Percentiles rank a stretch among this genome's conserved stretches.
These are phyloP conservation scores for Hedya salicella DNA, from an alignment of 2,888 invertebrate genomes.

Conservation along the genomic window DNA sequence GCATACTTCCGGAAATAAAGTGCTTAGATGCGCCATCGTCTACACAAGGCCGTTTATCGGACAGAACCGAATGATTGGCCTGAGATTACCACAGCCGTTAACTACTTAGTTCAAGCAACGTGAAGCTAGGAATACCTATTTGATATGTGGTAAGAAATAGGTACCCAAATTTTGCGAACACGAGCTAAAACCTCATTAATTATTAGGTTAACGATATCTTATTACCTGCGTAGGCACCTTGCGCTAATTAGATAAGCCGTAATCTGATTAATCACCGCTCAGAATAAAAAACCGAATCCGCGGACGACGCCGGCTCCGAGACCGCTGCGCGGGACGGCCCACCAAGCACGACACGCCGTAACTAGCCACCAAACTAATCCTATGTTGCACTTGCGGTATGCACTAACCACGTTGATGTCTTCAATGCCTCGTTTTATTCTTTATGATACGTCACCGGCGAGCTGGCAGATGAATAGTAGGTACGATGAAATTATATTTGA, in stretches of 20 bases:
- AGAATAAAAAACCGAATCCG: constrained; percentile 10
- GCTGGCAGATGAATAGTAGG: background rate
- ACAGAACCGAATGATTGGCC: too few species aligned
- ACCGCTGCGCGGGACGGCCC: background rate
- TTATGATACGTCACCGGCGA: background rate
- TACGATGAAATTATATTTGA: background rate
- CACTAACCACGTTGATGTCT: too few species aligned
- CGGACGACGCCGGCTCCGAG: background rate
- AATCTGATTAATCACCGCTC: constrained; percentile 36
- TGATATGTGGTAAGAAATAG: background rate
- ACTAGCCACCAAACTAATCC: background rate
- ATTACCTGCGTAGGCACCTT: constrained; percentile 32
- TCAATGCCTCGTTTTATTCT: background rate
- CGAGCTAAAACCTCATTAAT: constrained; percentile 6
- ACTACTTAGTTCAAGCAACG: background rate
- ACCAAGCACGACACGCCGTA: too few species aligned
- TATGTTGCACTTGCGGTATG: background rate
- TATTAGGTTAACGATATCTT: constrained; percentile 37
- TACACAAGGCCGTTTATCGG: background rate
- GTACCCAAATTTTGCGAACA: constrained; percentile 1
- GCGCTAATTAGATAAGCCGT: constrained; percentile 42
- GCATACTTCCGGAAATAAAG: background rate
- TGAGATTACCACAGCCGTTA: too few species aligned
- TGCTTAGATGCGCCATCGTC: background rate
- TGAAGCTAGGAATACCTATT: background rate